Conservation (phyloP, 2,113 vertebrate species). For the Brienomyrus longianalis region DNA sequence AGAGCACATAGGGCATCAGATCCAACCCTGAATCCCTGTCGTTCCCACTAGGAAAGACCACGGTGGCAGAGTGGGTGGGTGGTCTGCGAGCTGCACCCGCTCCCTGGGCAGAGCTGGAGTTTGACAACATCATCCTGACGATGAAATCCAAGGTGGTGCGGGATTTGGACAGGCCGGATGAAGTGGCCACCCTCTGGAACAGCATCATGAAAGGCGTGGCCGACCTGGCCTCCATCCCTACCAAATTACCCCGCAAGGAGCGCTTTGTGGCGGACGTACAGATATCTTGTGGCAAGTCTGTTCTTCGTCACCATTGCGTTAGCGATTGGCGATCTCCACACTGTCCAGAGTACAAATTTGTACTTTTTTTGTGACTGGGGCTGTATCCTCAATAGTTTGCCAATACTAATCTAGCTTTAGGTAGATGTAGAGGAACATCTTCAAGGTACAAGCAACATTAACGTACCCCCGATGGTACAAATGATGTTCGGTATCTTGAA, state of each 20-base stretch:
- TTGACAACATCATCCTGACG: slow-evolving; percentile 68
- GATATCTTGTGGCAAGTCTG: slow-evolving; percentile 59
- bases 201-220: slow-evolving; percentile 62
- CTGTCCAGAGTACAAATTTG: background rate
- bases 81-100: slow-evolving; percentile 48
- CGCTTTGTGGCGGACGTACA: slow-evolving; percentile 72
- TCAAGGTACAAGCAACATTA: no score
- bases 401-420: no score
- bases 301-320: background rate
- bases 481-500: background rate
- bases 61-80: slow-evolving; percentile 49
- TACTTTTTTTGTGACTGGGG: background rate
- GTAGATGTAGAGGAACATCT: no score
- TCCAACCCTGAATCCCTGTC: background rate
- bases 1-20: background rate
- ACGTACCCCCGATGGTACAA: no score
- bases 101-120: slow-evolving; percentile 73
- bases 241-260: slow-evolving; percentile 66
- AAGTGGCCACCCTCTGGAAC: slow-evolving; percentile 60
- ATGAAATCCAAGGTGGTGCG: slow-evolving; percentile 52
- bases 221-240: slow-evolving; percentile 58
- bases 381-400: no score
- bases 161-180: slow-evolving; percentile 54
- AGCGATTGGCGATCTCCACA: no score
- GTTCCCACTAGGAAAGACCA: slow-evolving; percentile 47